phyloP scores from a whole-genome alignment of 1,140 invertebrate species.

The Eriocheir sinensis region DNA sequence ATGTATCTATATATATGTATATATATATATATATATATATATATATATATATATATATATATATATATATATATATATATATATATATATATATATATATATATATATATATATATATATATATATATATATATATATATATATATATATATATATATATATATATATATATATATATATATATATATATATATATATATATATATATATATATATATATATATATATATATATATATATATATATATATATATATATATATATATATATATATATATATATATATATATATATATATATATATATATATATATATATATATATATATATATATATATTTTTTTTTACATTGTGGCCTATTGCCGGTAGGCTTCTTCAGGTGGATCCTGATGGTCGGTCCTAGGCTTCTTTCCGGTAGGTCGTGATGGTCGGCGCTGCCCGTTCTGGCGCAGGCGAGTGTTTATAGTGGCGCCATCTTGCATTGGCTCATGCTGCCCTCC shows the following conservation, averaged over 20 bases:
- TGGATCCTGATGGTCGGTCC: too few relatives aligned
- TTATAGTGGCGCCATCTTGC: too few relatives aligned
- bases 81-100: constrained; percentile 56
- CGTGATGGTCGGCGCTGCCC: too few relatives aligned
- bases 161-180: constrained; percentile 33
- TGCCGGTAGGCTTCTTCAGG: too few relatives aligned
- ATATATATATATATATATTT: too few relatives aligned
- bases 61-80: constrained; percentile 50
- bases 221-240: too few relatives aligned
- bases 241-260: not conserved
- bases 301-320: too few relatives aligned
- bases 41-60: constrained; percentile 44
- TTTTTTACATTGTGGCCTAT: too few relatives aligned
- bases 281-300: constrained; percentile 42
- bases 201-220: too few relatives aligned
- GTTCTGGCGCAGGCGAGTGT: too few relatives aligned
- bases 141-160: constrained; percentile 30
- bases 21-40: constrained; percentile 49
- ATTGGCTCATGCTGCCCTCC: too few relatives aligned
- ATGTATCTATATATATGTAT: constrained; percentile 43
- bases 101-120: constrained; percentile 48
- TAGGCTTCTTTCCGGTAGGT: too few relatives aligned
- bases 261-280: constrained; percentile 41
- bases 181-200: constrained; percentile 2
- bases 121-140: constrained; percentile 49